phyloP scores from a whole-genome alignment of 1,140 invertebrate genomes.

The Cotesia typhae region DNA sequence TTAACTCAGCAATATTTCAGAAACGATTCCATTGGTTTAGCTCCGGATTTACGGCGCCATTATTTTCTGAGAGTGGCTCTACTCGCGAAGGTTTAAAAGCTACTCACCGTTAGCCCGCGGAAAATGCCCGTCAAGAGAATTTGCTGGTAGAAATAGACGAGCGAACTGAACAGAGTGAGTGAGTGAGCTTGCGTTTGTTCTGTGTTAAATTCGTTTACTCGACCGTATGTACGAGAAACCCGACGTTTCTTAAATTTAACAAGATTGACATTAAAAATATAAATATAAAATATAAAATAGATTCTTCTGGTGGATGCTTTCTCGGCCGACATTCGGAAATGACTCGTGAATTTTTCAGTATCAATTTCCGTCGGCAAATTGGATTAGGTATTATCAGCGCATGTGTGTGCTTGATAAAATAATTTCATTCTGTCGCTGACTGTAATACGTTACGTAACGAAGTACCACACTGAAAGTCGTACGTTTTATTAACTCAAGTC shows the following conservation, averaged over 20 bases:
- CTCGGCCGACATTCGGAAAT: too few species aligned
- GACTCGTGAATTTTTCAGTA: too few species aligned
- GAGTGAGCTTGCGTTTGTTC: neutral
- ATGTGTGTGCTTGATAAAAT: too few species aligned
- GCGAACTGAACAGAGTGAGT: too few species aligned
- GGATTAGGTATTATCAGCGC: too few species aligned
- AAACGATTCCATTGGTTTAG: slow-evolving; percentile 39
- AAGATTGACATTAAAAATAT: neutral
- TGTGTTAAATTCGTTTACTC: neutral
- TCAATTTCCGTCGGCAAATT: too few species aligned
- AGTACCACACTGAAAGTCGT: too few species aligned
- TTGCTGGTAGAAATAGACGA: neutral
- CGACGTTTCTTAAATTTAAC: neutral
- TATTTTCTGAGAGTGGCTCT: slow-evolving; percentile 31
- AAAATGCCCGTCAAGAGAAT: slow-evolving; percentile 26
- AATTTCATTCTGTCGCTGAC: too few species aligned
- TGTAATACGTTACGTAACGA: too few species aligned
- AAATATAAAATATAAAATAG: too few species aligned
- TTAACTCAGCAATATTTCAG: slow-evolving; percentile 37
- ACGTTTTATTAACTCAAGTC: too few species aligned
- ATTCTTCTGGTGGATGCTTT: too few species aligned
- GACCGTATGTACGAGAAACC: neutral
- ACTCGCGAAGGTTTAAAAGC: slow-evolving; percentile 21
- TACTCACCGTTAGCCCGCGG: slow-evolving; percentile 18
- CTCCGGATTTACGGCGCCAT: slow-evolving; percentile 38